Conservation (phyloP, 2,797 vertebrate species). For the Rhinophrynus dorsalis region DNA sequence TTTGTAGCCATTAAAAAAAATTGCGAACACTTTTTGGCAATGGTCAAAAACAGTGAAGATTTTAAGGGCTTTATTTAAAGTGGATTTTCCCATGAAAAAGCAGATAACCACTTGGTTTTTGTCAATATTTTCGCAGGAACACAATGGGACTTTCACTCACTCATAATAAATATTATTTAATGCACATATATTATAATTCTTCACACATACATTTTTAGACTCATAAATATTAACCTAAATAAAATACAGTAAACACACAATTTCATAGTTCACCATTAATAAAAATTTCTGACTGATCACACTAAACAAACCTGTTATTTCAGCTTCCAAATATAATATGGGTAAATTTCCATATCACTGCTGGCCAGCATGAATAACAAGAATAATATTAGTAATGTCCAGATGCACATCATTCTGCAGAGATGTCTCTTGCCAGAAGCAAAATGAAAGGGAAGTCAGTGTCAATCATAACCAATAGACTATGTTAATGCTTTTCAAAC, state of each 20-base stretch:
- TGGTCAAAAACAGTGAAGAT: too few species aligned
- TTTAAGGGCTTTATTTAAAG: too few species aligned
- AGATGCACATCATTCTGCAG: conserved; percentile 74
- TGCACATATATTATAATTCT: neutral
- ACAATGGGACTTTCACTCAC: too few species aligned
- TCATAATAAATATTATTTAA: conserved; percentile 17
- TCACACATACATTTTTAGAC: neutral
- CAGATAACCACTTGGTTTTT: too few species aligned
- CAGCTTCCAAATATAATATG: conserved; percentile 47
- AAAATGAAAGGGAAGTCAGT: conserved; percentile 74
- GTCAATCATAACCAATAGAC: conserved; percentile 78
- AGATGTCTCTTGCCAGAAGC: conserved; percentile 71
- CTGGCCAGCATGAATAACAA: conserved; percentile 69
- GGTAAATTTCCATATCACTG: conserved; percentile 73
- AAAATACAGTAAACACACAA: conserved; percentile 1
- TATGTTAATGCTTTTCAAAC: conserved; percentile 81
- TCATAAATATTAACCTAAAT: conserved; percentile 13
- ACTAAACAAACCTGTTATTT: conserved; percentile 41
- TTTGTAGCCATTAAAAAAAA: too few species aligned
- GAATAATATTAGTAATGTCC: conserved; percentile 75
- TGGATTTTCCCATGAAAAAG: too few species aligned
- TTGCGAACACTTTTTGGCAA: too few species aligned
- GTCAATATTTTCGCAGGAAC: too few species aligned
- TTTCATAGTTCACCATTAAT: conserved; percentile 18
- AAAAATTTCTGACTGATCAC: conserved; percentile 29